Percentiles rank a stretch among this genome's conserved stretches.
Conservation (phyloP, 2,113 vertebrate species). For the Larimichthys crocea region DNA sequence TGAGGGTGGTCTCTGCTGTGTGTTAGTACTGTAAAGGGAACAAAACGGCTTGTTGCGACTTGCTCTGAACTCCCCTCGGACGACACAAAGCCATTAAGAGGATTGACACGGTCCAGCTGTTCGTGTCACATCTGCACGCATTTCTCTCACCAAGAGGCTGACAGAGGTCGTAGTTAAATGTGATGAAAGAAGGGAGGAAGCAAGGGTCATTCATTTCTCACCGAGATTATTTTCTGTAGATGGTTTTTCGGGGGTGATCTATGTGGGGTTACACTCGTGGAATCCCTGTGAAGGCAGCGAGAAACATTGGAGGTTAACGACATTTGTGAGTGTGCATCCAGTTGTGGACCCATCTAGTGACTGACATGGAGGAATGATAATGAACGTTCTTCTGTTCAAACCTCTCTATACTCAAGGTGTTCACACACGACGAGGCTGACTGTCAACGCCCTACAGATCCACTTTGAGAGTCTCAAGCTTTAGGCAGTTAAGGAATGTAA, state of each 20-base stretch:
- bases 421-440: background rate
- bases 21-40: slow-evolving; percentile 11
- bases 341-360: slow-evolving; percentile 32
- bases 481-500: background rate
- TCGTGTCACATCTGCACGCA: slow-evolving; percentile 26
- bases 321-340: background rate
- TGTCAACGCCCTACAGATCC: background rate
- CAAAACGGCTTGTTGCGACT: slow-evolving; percentile 53
- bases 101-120: slow-evolving; percentile 41
- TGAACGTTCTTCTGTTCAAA: slow-evolving; percentile 4
- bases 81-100: slow-evolving; percentile 25
- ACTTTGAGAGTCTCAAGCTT: background rate
- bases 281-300: background rate
- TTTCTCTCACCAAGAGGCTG: background rate
- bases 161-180: background rate
- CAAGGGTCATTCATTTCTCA: background rate
- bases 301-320: background rate
- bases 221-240: background rate
- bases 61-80: slow-evolving; percentile 34
- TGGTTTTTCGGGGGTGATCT: background rate
- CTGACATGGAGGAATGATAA: slow-evolving; percentile 70
- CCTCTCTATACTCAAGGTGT: background rate
- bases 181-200: background rate
- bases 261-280: background rate
- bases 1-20: background rate